Conservation (phyloP, 2,888 invertebrate species). For the Lamellibrachia satsuma region DNA sequence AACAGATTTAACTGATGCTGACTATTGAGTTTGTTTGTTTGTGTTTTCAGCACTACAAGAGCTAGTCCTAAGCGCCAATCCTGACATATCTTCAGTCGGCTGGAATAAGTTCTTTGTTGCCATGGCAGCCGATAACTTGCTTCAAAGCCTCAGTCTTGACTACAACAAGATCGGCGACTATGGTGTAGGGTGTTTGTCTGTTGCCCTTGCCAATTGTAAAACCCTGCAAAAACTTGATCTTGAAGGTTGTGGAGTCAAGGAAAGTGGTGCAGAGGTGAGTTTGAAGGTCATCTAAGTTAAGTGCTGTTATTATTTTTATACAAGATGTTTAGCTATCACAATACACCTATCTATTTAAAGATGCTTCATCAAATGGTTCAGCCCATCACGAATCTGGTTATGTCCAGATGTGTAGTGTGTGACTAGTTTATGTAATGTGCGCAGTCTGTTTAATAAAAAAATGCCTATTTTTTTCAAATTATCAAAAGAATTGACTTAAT, state of each 20-base stretch:
- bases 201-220: constrained; percentile 51
- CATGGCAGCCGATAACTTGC: constrained; percentile 46
- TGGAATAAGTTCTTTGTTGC: constrained; percentile 58
- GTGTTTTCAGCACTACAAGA: constrained; percentile 52
- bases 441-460: too few relatives aligned
- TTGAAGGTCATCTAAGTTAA: background rate
- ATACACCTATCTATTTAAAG: too few relatives aligned
- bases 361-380: too few relatives aligned
- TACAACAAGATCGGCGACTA: constrained; percentile 57
- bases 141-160: constrained; percentile 53
- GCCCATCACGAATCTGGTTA: too few relatives aligned
- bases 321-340: background rate
- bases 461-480: too few relatives aligned
- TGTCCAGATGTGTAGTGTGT: too few relatives aligned
- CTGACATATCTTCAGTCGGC: constrained; percentile 49
- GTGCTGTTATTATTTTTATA: background rate
- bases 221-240: constrained; percentile 54
- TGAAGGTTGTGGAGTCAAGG: constrained; percentile 54
- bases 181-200: constrained; percentile 53
- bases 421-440: too few relatives aligned
- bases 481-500: too few relatives aligned
- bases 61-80: constrained; percentile 56
- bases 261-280: constrained; percentile 53
- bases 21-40: background rate
- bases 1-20: too few relatives aligned